Conservation (phyloP, 92 coral and sea anemone species). For the Zoanthus solanderi region DNA sequence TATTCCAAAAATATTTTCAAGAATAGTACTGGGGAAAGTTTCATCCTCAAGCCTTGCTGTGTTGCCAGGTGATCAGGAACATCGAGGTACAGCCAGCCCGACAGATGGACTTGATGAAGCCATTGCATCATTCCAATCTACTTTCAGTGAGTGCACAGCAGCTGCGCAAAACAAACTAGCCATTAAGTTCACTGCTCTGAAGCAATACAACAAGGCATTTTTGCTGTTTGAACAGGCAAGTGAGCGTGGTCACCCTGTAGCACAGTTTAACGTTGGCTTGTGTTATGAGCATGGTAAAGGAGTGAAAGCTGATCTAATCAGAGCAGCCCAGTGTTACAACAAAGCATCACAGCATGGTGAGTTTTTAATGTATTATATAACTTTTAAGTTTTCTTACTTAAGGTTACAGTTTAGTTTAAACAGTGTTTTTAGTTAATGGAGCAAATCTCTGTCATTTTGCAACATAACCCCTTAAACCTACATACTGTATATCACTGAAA, state of each 20-base stretch:
- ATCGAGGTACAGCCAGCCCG: constrained; percentile 50
- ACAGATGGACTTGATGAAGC: constrained; percentile 84
- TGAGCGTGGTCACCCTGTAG: constrained; percentile 86
- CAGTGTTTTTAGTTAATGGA: no score
- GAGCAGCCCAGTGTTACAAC: constrained; percentile 80
- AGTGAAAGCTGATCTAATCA: constrained; percentile 69
- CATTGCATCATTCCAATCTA: constrained; percentile 76
- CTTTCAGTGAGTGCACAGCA: constrained; percentile 88
- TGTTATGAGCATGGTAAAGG: constrained; percentile 98
- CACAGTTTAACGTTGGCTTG: constrained; percentile 94
- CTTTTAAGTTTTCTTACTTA: no score
- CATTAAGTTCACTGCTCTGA: constrained; percentile 82
- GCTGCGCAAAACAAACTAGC: constrained; percentile 94
- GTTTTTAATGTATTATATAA: no score
- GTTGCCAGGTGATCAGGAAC: constrained; percentile 58
- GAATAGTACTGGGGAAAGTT: constrained; percentile 58
- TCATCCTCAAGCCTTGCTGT: constrained; percentile 62
- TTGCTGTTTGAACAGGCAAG: constrained; percentile 86
- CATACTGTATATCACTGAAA: no score
- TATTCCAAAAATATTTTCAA: constrained; percentile 72
- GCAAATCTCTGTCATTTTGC: no score
- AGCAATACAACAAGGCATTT: constrained; percentile 84
- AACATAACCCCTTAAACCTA: no score
- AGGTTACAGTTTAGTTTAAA: neutral
- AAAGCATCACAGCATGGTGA: constrained; percentile 63